Evolutionary conservation across 2,888 invertebrate genomes (phyloP).

Genomic region (Nysson spinosus): DNA sequence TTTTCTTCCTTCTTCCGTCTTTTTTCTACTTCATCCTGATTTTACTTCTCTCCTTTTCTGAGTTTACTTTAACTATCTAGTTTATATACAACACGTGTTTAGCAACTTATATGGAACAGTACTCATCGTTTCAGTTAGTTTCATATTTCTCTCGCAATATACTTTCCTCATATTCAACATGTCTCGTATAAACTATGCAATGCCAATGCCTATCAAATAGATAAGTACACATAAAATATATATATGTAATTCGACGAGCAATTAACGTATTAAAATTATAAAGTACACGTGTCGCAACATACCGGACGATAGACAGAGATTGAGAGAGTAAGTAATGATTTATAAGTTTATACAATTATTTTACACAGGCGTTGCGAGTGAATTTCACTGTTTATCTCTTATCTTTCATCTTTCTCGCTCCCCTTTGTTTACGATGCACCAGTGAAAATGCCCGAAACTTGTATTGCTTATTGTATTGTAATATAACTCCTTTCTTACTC

Average conservation of each 20-base stretch:
- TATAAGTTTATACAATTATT: slow-evolving; percentile 34
- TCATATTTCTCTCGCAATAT: slow-evolving; percentile 34
- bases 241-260: slow-evolving; percentile 63
- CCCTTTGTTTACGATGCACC: slow-evolving; percentile 60
- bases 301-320: slow-evolving; percentile 64
- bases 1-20: background rate
- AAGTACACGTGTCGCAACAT: slow-evolving; percentile 71
- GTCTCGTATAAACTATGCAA: slow-evolving; percentile 72
- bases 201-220: slow-evolving; percentile 70
- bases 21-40: background rate
- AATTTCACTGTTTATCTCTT: background rate
- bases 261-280: slow-evolving; percentile 74
- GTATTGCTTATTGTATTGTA: slow-evolving; percentile 61
- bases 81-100: slow-evolving; percentile 67
- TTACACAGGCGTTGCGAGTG: slow-evolving; percentile 45
- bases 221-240: slow-evolving; percentile 75
- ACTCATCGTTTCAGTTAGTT: no score
- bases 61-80: slow-evolving; percentile 42
- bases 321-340: slow-evolving; percentile 41
- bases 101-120: slow-evolving; percentile 62
- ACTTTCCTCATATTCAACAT: slow-evolving; percentile 61
- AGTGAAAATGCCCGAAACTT: slow-evolving; percentile 51
- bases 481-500: slow-evolving; percentile 6
- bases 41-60: background rate
- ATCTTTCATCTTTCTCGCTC: background rate